phyloP scores from a whole-genome alignment of 2,113 vertebrate genomes.

The Thalassarche chlororhynchos region DNA sequence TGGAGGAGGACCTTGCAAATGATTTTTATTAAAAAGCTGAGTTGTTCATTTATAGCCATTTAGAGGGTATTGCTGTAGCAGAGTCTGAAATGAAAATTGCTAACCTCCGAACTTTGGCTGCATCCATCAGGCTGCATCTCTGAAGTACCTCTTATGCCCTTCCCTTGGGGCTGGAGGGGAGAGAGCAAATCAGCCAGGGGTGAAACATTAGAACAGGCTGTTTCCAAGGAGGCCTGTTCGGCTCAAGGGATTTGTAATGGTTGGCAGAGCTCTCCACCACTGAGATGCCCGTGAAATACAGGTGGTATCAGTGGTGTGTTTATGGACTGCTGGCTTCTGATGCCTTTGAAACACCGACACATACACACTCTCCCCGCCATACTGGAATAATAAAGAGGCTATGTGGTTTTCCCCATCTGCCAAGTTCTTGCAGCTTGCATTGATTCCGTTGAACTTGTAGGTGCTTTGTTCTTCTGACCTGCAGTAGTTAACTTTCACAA shows the following conservation, averaged over 20 bases:
- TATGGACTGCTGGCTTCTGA: neutral
- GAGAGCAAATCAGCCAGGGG: neutral
- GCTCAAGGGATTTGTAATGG: neutral
- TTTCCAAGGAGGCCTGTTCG: neutral
- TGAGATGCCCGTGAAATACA: neutral
- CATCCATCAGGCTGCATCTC: neutral
- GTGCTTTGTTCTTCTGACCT: neutral
- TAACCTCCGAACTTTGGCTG: neutral
- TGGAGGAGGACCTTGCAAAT: neutral
- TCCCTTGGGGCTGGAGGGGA: neutral
- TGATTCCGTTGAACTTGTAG: neutral
- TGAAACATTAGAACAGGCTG: neutral
- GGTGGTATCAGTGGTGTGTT: neutral
- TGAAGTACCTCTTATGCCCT: neutral
- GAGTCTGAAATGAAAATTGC: neutral
- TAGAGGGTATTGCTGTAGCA: neutral
- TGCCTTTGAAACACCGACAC: neutral
- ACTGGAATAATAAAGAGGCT: neutral
- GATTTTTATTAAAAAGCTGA: neutral
- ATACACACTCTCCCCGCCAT: fast-evolving
- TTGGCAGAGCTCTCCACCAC: neutral
- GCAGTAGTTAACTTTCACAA: neutral
- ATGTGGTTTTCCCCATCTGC: neutral
- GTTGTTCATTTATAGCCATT: neutral
- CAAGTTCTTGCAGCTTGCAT: neutral